Evolutionary conservation across 2,113 vertebrate species (phyloP).

Genomic region (Planiliza haematocheilus): DNA sequence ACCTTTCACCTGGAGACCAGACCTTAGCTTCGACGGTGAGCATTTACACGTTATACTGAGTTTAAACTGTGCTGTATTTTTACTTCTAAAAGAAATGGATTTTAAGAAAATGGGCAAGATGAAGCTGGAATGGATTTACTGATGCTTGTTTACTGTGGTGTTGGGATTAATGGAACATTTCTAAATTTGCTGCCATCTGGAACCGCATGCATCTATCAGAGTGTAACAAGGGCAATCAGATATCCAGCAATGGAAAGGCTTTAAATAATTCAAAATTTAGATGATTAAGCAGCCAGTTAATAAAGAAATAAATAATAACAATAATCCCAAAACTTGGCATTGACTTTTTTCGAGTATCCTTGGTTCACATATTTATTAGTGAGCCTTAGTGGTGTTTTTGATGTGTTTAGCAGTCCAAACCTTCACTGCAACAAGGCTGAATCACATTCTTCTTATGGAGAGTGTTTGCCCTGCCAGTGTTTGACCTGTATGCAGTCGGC

Average conservation of each 20-base stretch:
- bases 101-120: not conserved
- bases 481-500: constrained; percentile 38
- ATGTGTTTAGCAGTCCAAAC: constrained; percentile 8
- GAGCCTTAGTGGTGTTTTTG: not conserved
- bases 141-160: constrained; percentile 5
- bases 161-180: not conserved
- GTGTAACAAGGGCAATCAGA: constrained; percentile 5
- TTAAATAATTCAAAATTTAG: not conserved
- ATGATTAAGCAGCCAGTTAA: not conserved
- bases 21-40: too few species aligned
- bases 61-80: not conserved
- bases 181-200: constrained; percentile 19
- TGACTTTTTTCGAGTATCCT: too few species aligned
- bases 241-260: not conserved
- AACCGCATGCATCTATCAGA: constrained; percentile 6
- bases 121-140: not conserved
- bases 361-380: not conserved
- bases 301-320: too few species aligned
- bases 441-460: constrained; percentile 16
- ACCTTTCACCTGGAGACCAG: constrained; percentile 24
- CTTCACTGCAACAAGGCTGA: not conserved
- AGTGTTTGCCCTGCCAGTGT: constrained; percentile 13
- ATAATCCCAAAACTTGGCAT: too few species aligned
- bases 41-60: too few species aligned
- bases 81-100: not conserved